Base-by-base conservation (phyloP, 2,113 vertebrate species). In the Romanogobio albipinnatus region DNA sequence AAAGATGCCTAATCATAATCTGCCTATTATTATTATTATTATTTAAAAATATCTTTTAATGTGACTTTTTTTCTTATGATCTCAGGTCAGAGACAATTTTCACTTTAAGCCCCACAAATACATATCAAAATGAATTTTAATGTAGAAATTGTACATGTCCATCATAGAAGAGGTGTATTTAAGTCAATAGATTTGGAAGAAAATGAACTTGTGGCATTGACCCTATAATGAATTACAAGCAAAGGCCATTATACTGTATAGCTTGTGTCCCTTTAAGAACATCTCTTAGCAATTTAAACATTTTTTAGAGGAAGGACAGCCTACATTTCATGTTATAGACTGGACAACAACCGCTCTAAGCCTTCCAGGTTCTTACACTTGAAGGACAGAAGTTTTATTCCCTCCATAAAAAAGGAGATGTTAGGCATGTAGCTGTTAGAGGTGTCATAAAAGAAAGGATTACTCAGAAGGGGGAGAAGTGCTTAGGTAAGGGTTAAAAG, bases 401-500 rank as follows among this genome's bases (percentile, higher is more conserved):
- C 59, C 78, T 17, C 61, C 81, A 81, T 36, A 64, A 81, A 56
- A 56, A 56, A 88, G 74, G 64, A 76, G 62, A 84, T 61, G 77
- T 84, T 86, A 84, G 82, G 26, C 62, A 79, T 84, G 61, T 64
- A 77, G 62, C 85, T 81, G 81, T 83, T 78, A 84, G 70, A 83
- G 84, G 76, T 85, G 66, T 85, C 71, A 71, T 51, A 84, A 74
- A 76, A 81, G 61, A 33, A 89, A 45, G 13, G 45, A 74, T 83
- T 81, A 73, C 29, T 71, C 51, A 74, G 59, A 45, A 83, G 70
- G 66, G 84, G 70, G 33, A 86, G 77, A 87, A 70, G 73, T 47
- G 83, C 78, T 87, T 79, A 73, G 68, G 77, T 58, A 66, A 70
- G 45, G 59, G 64, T 86, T 71, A 85, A 86, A 76, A 76, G 17